A percentile compares a stretch with the other conserved stretches of the same genome.
Evolutionary conservation across 37 sponge, comb jelly and placozoan genomes (phyloP).

Genomic region (Beroe forskalii): DNA sequence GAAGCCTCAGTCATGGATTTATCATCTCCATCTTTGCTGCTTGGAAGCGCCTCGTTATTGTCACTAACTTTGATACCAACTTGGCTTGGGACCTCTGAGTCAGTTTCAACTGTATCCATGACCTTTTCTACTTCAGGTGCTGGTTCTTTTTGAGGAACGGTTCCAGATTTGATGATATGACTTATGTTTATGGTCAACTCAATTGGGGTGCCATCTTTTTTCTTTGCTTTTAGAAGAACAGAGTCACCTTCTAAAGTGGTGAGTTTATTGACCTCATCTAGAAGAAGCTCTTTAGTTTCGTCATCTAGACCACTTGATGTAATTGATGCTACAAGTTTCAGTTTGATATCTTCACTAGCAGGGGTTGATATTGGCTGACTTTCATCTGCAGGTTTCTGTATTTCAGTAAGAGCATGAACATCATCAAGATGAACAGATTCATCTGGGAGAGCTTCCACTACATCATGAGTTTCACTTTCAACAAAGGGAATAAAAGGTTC

Average conservation of each 20-base stretch:
- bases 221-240: not conserved
- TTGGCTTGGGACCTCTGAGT: no score
- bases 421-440: not conserved
- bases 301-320: not conserved
- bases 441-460: not conserved
- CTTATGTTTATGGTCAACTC: not conserved
- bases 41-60: no score
- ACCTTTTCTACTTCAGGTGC: no score
- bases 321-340: not conserved
- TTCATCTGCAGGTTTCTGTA: not conserved
- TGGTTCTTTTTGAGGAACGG: conserved; percentile 3
- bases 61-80: no score
- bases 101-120: no score
- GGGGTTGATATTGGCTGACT: no score
- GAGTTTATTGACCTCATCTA: not conserved
- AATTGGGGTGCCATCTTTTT: conserved; percentile 31
- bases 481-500: not conserved
- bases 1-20: not conserved
- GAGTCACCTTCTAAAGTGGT: not conserved
- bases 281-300: conserved; percentile 1
- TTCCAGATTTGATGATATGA: not conserved
- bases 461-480: not conserved
- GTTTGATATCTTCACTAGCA: conserved; percentile 2
- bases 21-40: not conserved
- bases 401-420: not conserved